Conservation (phyloP, 2,113 vertebrate genomes). For the Mormyrus iriodes region DNA sequence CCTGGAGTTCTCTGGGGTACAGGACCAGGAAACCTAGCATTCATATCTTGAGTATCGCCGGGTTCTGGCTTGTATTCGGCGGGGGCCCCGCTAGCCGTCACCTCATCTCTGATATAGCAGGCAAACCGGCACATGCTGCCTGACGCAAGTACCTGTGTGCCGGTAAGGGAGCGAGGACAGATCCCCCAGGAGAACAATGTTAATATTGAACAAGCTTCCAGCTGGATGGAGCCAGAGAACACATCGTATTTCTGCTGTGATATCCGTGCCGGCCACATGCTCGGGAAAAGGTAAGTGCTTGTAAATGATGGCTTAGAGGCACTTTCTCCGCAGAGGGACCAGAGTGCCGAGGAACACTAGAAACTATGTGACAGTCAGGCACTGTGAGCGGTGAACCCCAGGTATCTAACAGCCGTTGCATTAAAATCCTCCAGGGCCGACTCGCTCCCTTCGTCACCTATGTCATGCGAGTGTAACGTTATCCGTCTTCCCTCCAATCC, state of each 20-base stretch:
- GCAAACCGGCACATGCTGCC: not conserved
- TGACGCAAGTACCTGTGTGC: not conserved
- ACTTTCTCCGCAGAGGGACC: not conserved
- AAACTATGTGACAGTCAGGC: conserved; percentile 15
- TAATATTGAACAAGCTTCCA: conserved; percentile 7
- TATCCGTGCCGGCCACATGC: conserved; percentile 3
- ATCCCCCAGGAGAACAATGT: not conserved
- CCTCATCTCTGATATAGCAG: not conserved
- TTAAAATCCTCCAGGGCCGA: not conserved
- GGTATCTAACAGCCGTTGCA: not conserved
- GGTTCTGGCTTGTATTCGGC: not conserved
- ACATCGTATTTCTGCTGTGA: conserved; percentile 9
- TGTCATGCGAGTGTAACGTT: not conserved
- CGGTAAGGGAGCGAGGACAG: not conserved
- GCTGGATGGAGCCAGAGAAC: not conserved
- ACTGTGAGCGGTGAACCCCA: not conserved
- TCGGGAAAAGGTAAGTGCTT: conserved; percentile 16
- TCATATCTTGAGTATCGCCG: not conserved
- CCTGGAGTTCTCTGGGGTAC: not conserved
- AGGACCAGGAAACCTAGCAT: not conserved
- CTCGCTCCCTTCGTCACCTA: not conserved
- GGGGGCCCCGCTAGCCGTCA: not conserved
- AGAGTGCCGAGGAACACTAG: not conserved
- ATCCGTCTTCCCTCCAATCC: not conserved
- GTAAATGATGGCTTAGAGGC: conserved; percentile 19